Percentiles rank a stretch among this genome's conserved stretches.
These are phyloP conservation scores for Resseliella maxima DNA, from an alignment of 2,888 invertebrate species.

Conservation along the genomic window DNA sequence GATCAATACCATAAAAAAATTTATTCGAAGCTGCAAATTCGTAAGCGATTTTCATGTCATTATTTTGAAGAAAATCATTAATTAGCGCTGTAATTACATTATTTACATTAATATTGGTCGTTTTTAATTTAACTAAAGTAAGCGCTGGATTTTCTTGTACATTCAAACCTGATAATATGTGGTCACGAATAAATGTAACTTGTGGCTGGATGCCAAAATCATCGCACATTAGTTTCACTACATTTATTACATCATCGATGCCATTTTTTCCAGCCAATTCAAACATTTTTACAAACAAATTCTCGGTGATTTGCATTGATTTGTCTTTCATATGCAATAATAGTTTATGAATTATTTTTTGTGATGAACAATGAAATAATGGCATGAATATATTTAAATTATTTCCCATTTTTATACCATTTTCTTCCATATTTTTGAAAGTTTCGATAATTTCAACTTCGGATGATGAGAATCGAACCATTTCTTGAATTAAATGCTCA, in stretches of 20 bases:
- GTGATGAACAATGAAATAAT: neutral
- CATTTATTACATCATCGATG: neutral
- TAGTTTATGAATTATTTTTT: neutral
- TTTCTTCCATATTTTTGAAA: neutral
- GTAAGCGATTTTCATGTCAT: neutral
- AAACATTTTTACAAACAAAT: constrained; percentile 4
- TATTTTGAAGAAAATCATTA: too few species aligned
- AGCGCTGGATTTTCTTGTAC: neutral
- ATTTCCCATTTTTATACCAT: neutral
- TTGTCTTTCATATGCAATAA: neutral
- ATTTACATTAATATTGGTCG: neutral
- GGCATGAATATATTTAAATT: neutral
- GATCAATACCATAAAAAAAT: neutral
- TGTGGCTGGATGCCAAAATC: neutral
- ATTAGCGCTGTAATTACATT: neutral
- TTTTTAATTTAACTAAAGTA: neutral
- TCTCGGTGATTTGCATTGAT: neutral
- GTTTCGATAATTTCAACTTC: neutral
- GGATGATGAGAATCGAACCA: neutral
- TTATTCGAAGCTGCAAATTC: neutral
- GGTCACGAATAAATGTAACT: neutral
- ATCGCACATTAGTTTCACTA: neutral
- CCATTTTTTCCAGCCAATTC: neutral
- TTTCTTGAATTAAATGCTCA: neutral
- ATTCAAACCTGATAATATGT: neutral